Percentiles rank a stretch among this genome's conserved stretches.
phyloP scores from a whole-genome alignment of 2,113 vertebrate species.

The Poeciliopsis occidentalis region DNA sequence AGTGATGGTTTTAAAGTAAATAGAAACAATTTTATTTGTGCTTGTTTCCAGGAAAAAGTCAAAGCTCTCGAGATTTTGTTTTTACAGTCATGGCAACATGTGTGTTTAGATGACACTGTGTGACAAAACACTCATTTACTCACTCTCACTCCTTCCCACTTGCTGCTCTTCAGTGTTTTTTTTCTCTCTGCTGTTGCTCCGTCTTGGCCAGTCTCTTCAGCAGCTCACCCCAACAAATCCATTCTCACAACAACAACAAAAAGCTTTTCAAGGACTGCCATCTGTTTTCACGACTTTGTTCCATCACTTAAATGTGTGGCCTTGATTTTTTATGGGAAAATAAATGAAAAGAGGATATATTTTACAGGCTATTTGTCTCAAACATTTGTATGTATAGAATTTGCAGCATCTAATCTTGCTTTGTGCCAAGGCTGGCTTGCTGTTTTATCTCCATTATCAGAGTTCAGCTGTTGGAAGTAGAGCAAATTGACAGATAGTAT shows the following conservation, averaged over 20 bases:
- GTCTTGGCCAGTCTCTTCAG: constrained; percentile 29
- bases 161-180: neutral
- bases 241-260: constrained; percentile 1
- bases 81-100: neutral
- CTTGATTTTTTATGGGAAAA: constrained; percentile 32
- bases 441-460: constrained; percentile 41
- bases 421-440: constrained; percentile 60
- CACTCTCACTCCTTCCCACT: neutral
- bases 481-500: constrained; percentile 36
- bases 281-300: constrained; percentile 46
- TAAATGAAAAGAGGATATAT: constrained; percentile 25
- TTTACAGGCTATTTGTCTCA: constrained; percentile 50
- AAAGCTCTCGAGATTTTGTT: no score
- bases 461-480: constrained; percentile 23
- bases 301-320: constrained; percentile 39
- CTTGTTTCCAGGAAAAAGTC: no score
- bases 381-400: constrained; percentile 66
- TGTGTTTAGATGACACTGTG: neutral
- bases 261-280: constrained; percentile 22
- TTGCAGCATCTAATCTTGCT: constrained; percentile 47
- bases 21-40: neutral
- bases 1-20: neutral
- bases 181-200: neutral
- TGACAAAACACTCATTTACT: neutral
- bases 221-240: constrained; percentile 40